Base-by-base conservation (phyloP, 2,113 vertebrate genomes). In the Pelobates fuscus region DNA sequence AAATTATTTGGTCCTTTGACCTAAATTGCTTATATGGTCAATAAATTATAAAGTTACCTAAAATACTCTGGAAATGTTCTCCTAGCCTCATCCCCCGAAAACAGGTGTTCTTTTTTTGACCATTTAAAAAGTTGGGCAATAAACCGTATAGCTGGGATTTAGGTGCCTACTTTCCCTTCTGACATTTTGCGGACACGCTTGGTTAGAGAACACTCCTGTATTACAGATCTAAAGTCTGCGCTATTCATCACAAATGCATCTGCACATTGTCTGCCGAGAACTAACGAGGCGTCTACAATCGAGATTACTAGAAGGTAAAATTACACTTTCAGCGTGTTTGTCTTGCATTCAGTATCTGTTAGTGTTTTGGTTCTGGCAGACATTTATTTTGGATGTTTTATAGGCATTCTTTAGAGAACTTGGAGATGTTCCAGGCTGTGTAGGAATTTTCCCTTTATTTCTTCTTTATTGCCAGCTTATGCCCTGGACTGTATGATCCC, bases 221-320 rank as follows among this genome's bases (percentile, higher is more conserved):
- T 79, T 84, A 83, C 82, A 80, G 79, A 77, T 77, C 78, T 78
- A 81, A 83, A 78, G 71, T 54, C 77, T 68, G 80, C 76, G 71
- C 81, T 82, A 83, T 87, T 83, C 77, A 86, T 85, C 86, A 84
- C 75, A 80, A 78, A 41, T 80, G 57, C 82, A 84, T 83, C 82
- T 87, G 83, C 72, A 81, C 79, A 59, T 66, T 68, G 76, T 85
- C 80, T 81, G 80, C 41, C 52, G 79, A 79, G 84, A 78, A 30
- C 24, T 67, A 67, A 60, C 55, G 55, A 67, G 54, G 54, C 55
- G 21, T 67, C 64, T 55, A 20, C 55, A 52, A 25, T 49, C 21
- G 65, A 68, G 26, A 77, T 68, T 32, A 77, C 65, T 60, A 24
- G 20, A 37, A 61, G 55, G 52, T 61, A 61, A 68, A 77, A 37